A percentile compares a stretch with the other conserved stretches of the same genome.
Conservation (phyloP, 2,113 vertebrate genomes). For the Prunella fulvescens region DNA sequence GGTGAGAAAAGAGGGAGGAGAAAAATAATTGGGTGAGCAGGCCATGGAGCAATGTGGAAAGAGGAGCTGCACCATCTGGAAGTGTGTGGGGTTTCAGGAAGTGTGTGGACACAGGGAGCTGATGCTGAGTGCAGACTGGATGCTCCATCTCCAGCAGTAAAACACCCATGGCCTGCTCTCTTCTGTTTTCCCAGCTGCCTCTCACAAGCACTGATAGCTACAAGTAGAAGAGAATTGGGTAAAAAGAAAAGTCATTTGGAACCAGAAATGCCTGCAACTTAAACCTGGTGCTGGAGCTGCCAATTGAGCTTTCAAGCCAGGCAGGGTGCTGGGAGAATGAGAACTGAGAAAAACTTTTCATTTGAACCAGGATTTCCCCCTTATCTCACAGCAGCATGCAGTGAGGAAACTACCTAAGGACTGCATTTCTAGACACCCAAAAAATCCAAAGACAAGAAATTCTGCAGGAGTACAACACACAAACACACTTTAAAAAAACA, state of each 20-base stretch:
- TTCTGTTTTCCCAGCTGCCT: background rate
- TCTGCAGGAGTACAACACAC: background rate
- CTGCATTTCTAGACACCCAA: background rate
- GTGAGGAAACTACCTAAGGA: background rate
- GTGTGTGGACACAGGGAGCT: background rate
- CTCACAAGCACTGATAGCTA: background rate
- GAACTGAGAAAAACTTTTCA: background rate
- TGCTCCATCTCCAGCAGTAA: background rate
- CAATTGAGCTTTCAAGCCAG: background rate
- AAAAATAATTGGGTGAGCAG: background rate
- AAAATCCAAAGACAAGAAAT: background rate
- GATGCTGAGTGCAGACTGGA: rapidly evolving
- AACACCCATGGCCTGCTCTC: background rate
- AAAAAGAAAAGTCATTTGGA: background rate
- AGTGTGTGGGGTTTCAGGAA: rapidly evolving
- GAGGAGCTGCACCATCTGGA: background rate
- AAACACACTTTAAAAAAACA: background rate
- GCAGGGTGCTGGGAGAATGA: background rate
- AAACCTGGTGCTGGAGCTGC: background rate
- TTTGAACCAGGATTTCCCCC: background rate
- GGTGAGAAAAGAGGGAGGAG: background rate
- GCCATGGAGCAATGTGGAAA: background rate
- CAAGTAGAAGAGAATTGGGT: background rate
- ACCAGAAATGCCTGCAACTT: background rate
- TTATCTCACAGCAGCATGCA: background rate